These are phyloP conservation scores for Euzophera pinguis DNA, from an alignment of 2,888 invertebrate genomes.

Conservation along the genomic window DNA sequence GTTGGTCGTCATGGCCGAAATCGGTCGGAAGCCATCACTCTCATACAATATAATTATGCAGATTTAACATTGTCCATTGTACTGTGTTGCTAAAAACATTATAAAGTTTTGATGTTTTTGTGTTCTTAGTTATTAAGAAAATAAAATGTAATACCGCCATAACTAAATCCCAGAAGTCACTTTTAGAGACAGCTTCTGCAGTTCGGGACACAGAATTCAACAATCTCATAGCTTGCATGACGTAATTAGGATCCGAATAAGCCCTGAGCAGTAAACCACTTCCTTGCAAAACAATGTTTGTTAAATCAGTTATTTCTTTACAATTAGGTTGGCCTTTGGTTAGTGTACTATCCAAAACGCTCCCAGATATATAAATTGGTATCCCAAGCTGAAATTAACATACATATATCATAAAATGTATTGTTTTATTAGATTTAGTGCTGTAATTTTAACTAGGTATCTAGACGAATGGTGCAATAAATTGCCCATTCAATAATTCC, in stretches of 20 bases:
- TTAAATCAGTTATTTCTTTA: slow-evolving; percentile 34
- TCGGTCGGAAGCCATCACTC: too few species aligned
- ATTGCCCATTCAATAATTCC: too few species aligned
- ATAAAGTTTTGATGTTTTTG: background rate
- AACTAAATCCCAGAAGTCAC: slow-evolving; percentile 29
- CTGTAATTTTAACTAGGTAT: too few species aligned
- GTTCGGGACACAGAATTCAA: slow-evolving; percentile 26
- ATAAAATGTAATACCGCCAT: slow-evolving; percentile 23
- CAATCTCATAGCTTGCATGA: slow-evolving; percentile 24
- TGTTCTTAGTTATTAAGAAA: background rate
- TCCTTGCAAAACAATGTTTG: slow-evolving; percentile 33
- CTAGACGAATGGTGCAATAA: too few species aligned
- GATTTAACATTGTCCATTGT: too few species aligned
- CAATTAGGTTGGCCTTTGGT: slow-evolving; percentile 18
- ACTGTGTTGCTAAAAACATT: too few species aligned
- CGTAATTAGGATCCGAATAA: slow-evolving; percentile 22
- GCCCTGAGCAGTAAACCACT: slow-evolving; percentile 30
- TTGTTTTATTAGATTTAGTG: too few species aligned
- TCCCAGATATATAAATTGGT: slow-evolving; percentile 38
- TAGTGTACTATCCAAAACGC: slow-evolving; percentile 31
- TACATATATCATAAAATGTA: background rate
- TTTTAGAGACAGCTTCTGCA: slow-evolving; percentile 25
- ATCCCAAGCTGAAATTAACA: slow-evolving; percentile 28
- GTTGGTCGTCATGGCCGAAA: too few species aligned
- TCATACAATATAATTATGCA: too few species aligned